A percentile compares a stretch with the other conserved stretches of the same genome.
These are phyloP conservation scores for Aleiodes leptofemur DNA, from an alignment of 2,888 invertebrate species.

Conservation along the genomic window DNA sequence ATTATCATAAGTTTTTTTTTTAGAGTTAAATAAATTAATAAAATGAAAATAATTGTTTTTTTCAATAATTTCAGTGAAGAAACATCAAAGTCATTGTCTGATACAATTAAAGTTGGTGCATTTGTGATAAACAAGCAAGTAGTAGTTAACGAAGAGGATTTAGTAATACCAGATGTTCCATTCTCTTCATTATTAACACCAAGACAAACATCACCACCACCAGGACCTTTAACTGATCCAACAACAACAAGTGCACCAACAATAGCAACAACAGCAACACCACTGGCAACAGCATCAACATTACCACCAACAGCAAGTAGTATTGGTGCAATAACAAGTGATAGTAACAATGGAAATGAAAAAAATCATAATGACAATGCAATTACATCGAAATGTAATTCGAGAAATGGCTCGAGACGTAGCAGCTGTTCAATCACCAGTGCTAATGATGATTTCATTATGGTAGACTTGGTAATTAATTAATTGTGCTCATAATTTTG, in stretches of 20 bases:
- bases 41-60: not conserved
- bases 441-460: slow-evolving; percentile 82
- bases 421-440: slow-evolving; percentile 77
- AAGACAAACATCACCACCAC: slow-evolving; percentile 69
- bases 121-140: slow-evolving; percentile 84
- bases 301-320: slow-evolving; percentile 44
- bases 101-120: slow-evolving; percentile 86
- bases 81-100: slow-evolving; percentile 82
- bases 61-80: slow-evolving; percentile 77
- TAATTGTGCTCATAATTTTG: slow-evolving; percentile 57
- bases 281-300: slow-evolving; percentile 47
- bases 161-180: slow-evolving; percentile 80
- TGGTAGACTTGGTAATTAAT: slow-evolving; percentile 83
- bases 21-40: not conserved
- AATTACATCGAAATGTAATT: slow-evolving; percentile 71
- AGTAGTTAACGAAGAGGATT: slow-evolving; percentile 77
- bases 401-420: slow-evolving; percentile 73
- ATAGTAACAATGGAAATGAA: slow-evolving; percentile 72
- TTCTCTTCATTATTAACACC: slow-evolving; percentile 79
- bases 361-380: slow-evolving; percentile 67
- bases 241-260: slow-evolving; percentile 56
- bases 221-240: slow-evolving; percentile 58
- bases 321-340: slow-evolving; percentile 50
- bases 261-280: slow-evolving; percentile 42
- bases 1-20: not conserved